These are phyloP conservation scores for Drosophila engyochracea DNA, from an alignment of 2,888 invertebrate genomes.

Conservation along the genomic window DNA sequence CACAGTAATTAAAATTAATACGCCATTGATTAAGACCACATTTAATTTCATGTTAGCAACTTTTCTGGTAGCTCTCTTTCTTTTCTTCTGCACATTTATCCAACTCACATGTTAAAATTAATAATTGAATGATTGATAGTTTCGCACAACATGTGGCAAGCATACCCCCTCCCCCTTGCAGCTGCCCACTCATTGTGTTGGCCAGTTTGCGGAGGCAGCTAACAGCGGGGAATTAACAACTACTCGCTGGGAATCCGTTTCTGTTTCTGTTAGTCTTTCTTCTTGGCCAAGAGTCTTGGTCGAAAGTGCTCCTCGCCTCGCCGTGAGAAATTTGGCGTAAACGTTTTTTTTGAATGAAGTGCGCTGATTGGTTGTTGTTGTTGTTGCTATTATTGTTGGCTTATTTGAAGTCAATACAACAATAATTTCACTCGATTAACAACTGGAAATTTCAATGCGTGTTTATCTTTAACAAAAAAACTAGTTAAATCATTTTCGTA, in stretches of 20 bases:
- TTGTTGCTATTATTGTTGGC: slow-evolving; percentile 6
- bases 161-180: no score
- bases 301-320: not conserved
- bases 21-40: slow-evolving; percentile 43
- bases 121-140: slow-evolving; percentile 62
- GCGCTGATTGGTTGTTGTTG: slow-evolving; percentile 54
- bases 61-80: slow-evolving; percentile 37
- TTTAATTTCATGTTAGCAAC: slow-evolving; percentile 35
- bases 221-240: slow-evolving; percentile 49
- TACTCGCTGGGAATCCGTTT: slow-evolving; percentile 34
- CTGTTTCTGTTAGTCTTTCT: not conserved
- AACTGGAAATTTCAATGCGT: slow-evolving; percentile 5
- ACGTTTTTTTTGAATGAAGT: slow-evolving; percentile 51
- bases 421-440: slow-evolving; percentile 3
- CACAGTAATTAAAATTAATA: slow-evolving; percentile 55
- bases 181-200: not conserved
- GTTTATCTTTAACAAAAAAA: not conserved
- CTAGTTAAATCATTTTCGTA: not conserved
- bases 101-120: slow-evolving; percentile 23
- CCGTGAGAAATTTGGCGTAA: slow-evolving; percentile 53
- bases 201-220: slow-evolving; percentile 44
- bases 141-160: slow-evolving; percentile 52
- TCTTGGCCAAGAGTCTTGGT: not conserved
- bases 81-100: not conserved
- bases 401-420: slow-evolving; percentile 32